phyloP scores from a whole-genome alignment of 2,888 invertebrate species.

The Eucera pruinosa region DNA sequence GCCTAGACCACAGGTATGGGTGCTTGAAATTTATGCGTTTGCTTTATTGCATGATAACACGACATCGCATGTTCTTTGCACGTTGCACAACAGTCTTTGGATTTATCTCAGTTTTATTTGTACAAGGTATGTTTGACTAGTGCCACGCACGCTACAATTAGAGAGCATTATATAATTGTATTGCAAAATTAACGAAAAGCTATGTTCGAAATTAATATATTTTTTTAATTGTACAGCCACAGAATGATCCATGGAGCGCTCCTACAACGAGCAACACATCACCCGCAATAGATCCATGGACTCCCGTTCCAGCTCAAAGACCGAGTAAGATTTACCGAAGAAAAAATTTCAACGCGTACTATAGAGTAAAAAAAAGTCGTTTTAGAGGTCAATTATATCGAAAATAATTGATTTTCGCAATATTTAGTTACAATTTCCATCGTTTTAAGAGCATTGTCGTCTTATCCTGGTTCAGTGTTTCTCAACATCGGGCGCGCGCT shows the following conservation, averaged over 20 bases:
- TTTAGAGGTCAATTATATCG: too few relatives aligned
- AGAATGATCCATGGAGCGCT: slow-evolving; percentile 88
- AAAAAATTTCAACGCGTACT: neutral
- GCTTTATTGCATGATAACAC: slow-evolving; percentile 67
- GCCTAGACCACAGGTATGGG: slow-evolving; percentile 87
- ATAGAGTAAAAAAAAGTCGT: too few relatives aligned
- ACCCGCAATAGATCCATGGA: slow-evolving; percentile 87
- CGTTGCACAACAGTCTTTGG: slow-evolving; percentile 77
- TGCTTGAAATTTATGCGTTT: neutral
- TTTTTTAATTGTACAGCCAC: slow-evolving; percentile 78
- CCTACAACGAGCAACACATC: slow-evolving; percentile 83
- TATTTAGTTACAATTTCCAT: too few relatives aligned
- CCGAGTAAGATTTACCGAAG: slow-evolving; percentile 75
- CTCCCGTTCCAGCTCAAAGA: slow-evolving; percentile 84
- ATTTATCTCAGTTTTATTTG: slow-evolving; percentile 77
- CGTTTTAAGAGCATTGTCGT: too few relatives aligned
- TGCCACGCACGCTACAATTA: neutral
- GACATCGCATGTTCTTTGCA: slow-evolving; percentile 59
- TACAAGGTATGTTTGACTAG: slow-evolving; percentile 59
- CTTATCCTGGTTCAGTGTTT: too few relatives aligned
- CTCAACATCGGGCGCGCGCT: too few relatives aligned
- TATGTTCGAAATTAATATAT: neutral
- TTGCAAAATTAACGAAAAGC: neutral
- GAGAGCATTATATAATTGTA: slow-evolving; percentile 2
- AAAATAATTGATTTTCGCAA: too few relatives aligned